These are phyloP conservation scores for Ectropis grisescens DNA, from an alignment of 1,140 invertebrate species.

Conservation along the genomic window DNA sequence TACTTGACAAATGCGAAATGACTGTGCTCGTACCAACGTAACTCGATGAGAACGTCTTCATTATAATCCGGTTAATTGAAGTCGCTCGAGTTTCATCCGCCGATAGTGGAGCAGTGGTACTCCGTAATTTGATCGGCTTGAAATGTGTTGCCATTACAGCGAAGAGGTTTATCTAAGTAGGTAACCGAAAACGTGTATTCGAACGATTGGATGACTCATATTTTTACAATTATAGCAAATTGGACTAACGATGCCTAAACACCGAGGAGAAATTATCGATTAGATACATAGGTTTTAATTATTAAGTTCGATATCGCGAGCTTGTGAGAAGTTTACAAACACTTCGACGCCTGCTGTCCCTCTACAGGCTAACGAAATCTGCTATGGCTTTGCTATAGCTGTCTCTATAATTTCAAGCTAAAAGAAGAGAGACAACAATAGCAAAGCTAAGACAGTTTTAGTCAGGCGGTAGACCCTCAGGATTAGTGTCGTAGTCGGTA, in stretches of 20 bases:
- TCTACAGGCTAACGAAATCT: too few species aligned
- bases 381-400: too few species aligned
- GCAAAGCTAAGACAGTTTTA: too few species aligned
- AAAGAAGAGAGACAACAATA: too few species aligned
- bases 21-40: slow-evolving; percentile 10
- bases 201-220: slow-evolving; percentile 17
- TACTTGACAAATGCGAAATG: slow-evolving; percentile 13
- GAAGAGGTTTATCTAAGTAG: slow-evolving; percentile 28
- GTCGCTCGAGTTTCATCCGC: slow-evolving; percentile 8
- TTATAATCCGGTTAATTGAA: slow-evolving; percentile 20
- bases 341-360: too few species aligned
- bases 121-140: slow-evolving; percentile 27
- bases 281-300: not conserved
- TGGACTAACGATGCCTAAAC: slow-evolving; percentile 6
- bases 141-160: slow-evolving; percentile 20
- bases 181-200: slow-evolving; percentile 30
- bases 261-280: slow-evolving; percentile 5
- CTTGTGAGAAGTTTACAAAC: too few species aligned
- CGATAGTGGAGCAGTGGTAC: slow-evolving; percentile 12
- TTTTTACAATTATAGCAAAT: slow-evolving; percentile 2
- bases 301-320: not conserved
- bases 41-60: slow-evolving; percentile 18
- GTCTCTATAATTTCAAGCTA: too few species aligned
- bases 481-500: too few species aligned
- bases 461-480: too few species aligned